A percentile compares a stretch with the other conserved stretches of the same genome.
Conservation (phyloP, 2,113 vertebrate species). For the Pan troglodytes region NHGRI_mPanTro3-v2.1_pri NC_072410.2:85711501-85712000, state of each 20-base stretch:
- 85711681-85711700: neutral
- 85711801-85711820: neutral
- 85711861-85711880: neutral
- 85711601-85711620: neutral
- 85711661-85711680: neutral
- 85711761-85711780: neutral
- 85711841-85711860: neutral
- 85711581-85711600: neutral
- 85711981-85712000: neutral
- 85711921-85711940: neutral
- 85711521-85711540: neutral
- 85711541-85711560: neutral
- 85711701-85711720: neutral
- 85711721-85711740: neutral
- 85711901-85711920: neutral
- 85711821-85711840: neutral
- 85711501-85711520: neutral
- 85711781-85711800: neutral
- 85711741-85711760: neutral
- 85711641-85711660: neutral
- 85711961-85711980: neutral
- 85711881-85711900: neutral
- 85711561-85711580: neutral
- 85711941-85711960: neutral
- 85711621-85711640: neutral